A percentile compares a stretch with the other conserved stretches of the same genome.
Evolutionary conservation across 92 coral and sea anemone species (phyloP).

Genomic region (Epizoanthus illoricatus): DNA sequence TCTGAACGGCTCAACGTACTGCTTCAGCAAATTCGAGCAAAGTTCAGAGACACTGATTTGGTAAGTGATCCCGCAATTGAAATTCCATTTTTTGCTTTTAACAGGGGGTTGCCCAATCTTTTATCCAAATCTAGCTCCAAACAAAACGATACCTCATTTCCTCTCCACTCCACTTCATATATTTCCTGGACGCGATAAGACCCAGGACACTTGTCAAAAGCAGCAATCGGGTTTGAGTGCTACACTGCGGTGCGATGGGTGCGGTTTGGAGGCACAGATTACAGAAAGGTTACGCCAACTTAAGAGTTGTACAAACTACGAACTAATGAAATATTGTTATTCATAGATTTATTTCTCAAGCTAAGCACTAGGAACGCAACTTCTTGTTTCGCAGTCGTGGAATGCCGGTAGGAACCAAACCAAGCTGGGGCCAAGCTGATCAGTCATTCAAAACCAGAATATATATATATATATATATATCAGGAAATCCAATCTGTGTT

Average conservation of each 20-base stretch:
- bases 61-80: background rate
- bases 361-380: too few relatives aligned
- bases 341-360: too few relatives aligned
- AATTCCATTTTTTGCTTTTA: slow-evolving; percentile 12
- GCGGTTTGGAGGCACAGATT: background rate
- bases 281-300: background rate
- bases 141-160: slow-evolving; percentile 18
- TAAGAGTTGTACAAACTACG: too few relatives aligned
- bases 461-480: background rate
- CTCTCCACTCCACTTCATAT: background rate
- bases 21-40: too few relatives aligned
- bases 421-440: background rate
- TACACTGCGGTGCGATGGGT: background rate
- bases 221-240: slow-evolving; percentile 12
- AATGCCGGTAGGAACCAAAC: too few relatives aligned
- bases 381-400: too few relatives aligned
- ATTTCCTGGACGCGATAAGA: slow-evolving; percentile 36
- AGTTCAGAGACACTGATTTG: background rate
- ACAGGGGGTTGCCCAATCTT: slow-evolving; percentile 7
- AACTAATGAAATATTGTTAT: too few relatives aligned
- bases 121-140: background rate
- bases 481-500: slow-evolving; percentile 23
- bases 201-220: slow-evolving; percentile 8
- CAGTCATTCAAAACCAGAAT: slow-evolving; percentile 3
- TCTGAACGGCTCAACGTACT: too few relatives aligned